Evolutionary conservation across 2,113 vertebrate genomes (phyloP).

Genomic region (Drymodes brunneopygia): DNA sequence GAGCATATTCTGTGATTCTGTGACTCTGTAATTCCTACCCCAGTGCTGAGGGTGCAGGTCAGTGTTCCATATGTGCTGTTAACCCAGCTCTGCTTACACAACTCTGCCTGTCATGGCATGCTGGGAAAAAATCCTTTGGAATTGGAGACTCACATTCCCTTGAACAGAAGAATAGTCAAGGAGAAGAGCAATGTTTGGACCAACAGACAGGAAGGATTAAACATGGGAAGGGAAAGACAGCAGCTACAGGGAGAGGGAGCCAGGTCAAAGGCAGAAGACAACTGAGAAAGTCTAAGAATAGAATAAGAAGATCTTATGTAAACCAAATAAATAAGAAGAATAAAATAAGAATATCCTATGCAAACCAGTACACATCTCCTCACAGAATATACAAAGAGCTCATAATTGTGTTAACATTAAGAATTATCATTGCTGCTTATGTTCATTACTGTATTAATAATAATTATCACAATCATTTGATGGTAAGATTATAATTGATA

Average conservation of each 20-base stretch:
- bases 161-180: not conserved
- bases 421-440: not conserved
- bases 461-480: not conserved
- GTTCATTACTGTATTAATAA: not conserved
- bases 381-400: not conserved
- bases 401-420: not conserved
- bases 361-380: not conserved
- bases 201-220: not conserved
- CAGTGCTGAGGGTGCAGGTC: not conserved
- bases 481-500: not conserved
- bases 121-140: not conserved
- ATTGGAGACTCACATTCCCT: not conserved
- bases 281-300: not conserved
- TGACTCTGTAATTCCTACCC: not conserved
- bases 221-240: not conserved
- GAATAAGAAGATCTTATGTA: not conserved
- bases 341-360: not conserved
- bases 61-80: not conserved
- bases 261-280: not conserved
- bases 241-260: accelerated
- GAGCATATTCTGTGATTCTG: not conserved
- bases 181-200: not conserved
- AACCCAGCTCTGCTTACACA: not conserved
- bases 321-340: not conserved
- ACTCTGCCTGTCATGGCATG: accelerated